phyloP scores from a whole-genome alignment of 2,113 vertebrate species.

The Mesocricetus auratus region DNA sequence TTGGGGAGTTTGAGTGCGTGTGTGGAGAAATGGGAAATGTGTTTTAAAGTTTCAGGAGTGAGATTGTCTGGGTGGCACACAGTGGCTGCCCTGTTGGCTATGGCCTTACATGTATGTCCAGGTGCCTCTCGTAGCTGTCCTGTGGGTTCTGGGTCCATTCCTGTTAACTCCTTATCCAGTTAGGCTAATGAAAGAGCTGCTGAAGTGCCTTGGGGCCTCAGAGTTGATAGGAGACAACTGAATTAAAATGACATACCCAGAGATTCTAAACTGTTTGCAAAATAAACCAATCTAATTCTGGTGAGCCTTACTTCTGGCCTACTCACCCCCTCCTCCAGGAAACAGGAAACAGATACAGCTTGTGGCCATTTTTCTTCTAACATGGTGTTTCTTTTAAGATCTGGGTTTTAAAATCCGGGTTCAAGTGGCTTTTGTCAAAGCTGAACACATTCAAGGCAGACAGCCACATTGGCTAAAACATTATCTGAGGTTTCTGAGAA shows the following conservation, averaged over 20 bases:
- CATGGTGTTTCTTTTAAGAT: not conserved
- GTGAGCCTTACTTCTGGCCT: not conserved
- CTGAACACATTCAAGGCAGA: not conserved
- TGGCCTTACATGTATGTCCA: not conserved
- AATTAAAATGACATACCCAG: not conserved
- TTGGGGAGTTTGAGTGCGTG: not conserved
- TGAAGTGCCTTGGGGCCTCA: not conserved
- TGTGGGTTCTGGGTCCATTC: not conserved
- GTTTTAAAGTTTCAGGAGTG: not conserved
- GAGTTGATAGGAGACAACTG: not conserved
- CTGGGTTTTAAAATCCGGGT: not conserved
- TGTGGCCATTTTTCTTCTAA: not conserved
- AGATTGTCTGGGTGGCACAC: not conserved
- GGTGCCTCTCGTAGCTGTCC: not conserved
- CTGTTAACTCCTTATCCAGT: too few relatives aligned
- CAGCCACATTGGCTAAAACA: not conserved
- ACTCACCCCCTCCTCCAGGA: not conserved
- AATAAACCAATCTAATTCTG: not conserved
- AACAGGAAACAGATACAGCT: not conserved
- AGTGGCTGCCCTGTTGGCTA: not conserved
- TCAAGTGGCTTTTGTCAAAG: not conserved
- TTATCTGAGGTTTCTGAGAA: constrained; percentile 56
- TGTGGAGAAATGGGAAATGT: not conserved
- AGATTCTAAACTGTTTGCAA: not conserved
- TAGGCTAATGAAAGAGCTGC: not conserved